A percentile compares a stretch with the other conserved stretches of the same genome.
Conservation (phyloP, 1,140 invertebrate species). For the Lerema accius region DNA sequence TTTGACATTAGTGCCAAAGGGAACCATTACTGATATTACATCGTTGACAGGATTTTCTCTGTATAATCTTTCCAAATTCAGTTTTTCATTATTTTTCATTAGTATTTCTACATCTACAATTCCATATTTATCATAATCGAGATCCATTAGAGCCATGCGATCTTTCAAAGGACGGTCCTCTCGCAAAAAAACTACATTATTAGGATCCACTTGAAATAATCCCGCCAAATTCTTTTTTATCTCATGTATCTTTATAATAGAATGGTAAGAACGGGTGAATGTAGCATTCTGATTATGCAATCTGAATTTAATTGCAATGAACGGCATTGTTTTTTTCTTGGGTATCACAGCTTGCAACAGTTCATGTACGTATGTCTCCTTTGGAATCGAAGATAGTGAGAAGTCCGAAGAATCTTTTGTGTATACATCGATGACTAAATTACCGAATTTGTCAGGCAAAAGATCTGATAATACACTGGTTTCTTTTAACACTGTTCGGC, state of each 20-base stretch:
- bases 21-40: constrained; percentile 81
- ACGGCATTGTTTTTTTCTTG: constrained; percentile 67
- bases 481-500: constrained; percentile 72
- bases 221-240: constrained; percentile 76
- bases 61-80: constrained; percentile 76
- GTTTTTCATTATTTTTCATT: constrained; percentile 68
- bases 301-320: constrained; percentile 77
- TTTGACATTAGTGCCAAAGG: constrained; percentile 71
- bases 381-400: constrained; percentile 64
- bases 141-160: constrained; percentile 64
- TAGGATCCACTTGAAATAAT: constrained; percentile 65
- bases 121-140: constrained; percentile 79
- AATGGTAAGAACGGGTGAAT: constrained; percentile 78
- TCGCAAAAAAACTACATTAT: constrained; percentile 67
- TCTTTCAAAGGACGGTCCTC: constrained; percentile 67
- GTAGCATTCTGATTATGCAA: constrained; percentile 68
- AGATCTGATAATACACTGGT: constrained; percentile 64
- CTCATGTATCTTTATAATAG: constrained; percentile 70
- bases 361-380: constrained; percentile 69
- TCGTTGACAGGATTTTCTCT: constrained; percentile 79
- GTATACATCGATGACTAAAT: constrained; percentile 67
- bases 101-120: constrained; percentile 76
- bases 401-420: constrained; percentile 69
- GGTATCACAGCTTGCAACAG: constrained; percentile 65
- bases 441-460: constrained; percentile 62